Conservation (phyloP, 1,140 invertebrate genomes). For the Bombus pascuorum region DNA sequence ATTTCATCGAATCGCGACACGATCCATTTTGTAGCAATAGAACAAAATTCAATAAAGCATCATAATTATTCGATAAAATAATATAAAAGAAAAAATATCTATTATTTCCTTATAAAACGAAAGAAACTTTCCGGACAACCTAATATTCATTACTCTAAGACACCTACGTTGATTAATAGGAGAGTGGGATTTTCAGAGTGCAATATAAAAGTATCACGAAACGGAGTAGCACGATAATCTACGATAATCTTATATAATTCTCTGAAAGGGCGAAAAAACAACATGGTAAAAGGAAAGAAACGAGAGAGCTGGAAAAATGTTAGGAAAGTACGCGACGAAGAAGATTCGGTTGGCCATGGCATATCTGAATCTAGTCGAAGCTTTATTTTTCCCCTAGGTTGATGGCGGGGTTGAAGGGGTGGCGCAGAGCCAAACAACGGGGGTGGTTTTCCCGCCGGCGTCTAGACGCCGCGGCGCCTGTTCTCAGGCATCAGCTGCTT, state of each 20-base stretch:
- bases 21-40: no score
- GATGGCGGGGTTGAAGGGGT: not conserved
- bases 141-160: no score
- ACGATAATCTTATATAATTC: no score
- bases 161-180: no score
- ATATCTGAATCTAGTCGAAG: constrained; percentile 49
- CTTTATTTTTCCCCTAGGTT: constrained; percentile 49
- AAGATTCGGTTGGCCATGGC: constrained; percentile 27
- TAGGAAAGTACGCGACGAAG: not conserved
- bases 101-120: no score
- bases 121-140: no score
- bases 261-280: not conserved
- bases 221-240: not conserved
- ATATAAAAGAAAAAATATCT: no score
- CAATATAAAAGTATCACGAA: no score
- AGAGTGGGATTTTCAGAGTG: no score
- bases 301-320: not conserved
- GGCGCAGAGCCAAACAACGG: constrained; percentile 27
- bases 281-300: not conserved
- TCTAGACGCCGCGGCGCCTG: constrained; percentile 67
- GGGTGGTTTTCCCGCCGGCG: constrained; percentile 49
- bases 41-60: no score
- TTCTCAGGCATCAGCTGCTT: constrained; percentile 65
- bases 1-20: no score
- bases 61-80: no score